Evolutionary conservation across 1,140 invertebrate species (phyloP), one percentile per base, ranked within the genome.

Genomic region (Orchesella cincta): DNA sequence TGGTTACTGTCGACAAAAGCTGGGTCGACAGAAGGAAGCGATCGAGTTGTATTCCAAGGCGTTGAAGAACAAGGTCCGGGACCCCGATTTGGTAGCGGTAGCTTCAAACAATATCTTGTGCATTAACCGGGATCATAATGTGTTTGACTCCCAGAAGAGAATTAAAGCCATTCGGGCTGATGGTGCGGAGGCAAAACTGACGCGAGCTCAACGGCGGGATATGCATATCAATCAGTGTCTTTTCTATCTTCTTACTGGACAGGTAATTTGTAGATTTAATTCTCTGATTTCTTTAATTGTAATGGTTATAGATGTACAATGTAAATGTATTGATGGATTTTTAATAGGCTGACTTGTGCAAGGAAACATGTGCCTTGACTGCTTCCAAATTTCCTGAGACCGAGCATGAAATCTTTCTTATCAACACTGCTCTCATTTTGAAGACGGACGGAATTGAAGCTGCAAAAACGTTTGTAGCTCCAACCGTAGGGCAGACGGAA

Each of bases 141-240:
- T 98, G 0, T 99, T 99, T 86, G 96, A 98, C 85, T 97, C 95
- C 0, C 96, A 96, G 84, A 98, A 98, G 83, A 93, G 94, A 84
- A 95, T 98, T 87, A 97, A 97, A 85, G 90, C 90, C 52, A 94
- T 95, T 1, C 91, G 92, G 16, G 90, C 91, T 16, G 94, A 96
- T 20, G 90, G 90, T 16, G 86, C 97, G 14, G 92, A 96, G 78
- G 90, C 92, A 80, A 98, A 98, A 85, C 85, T 98, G 35, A 96
- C 92, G 28, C 90, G 90, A 0, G 86, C 88, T 18, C 96, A 98
- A 83, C 89, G 91, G 78, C 90, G 90, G 77, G 87, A 87, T 33
- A 95, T 99, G 81, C 89, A 91, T 0, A 88, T 96, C 46, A 98
- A 99, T 87, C 93, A 98, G 80, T 95, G 94, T 81, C 88, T 98